Percentiles rank a stretch among this genome's conserved stretches.
Conservation (phyloP, 1,140 invertebrate species). For the Bombyx mandarina region DNA sequence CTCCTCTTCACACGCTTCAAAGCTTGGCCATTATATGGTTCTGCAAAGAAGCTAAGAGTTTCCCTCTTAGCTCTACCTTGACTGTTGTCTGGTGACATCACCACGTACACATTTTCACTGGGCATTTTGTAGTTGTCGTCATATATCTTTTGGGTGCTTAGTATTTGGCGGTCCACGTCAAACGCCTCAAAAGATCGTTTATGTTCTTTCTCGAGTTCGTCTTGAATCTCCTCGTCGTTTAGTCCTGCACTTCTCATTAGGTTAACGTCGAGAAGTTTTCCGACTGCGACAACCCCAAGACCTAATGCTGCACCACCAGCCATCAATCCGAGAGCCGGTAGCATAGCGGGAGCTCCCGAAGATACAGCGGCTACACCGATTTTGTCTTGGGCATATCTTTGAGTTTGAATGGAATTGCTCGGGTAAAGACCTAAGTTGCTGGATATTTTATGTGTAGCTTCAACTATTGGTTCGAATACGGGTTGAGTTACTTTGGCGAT, state of each 20-base stretch:
- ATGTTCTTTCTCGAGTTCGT: slow-evolving; percentile 71
- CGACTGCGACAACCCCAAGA: slow-evolving; percentile 83
- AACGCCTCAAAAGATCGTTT: slow-evolving; percentile 68
- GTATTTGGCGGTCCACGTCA: slow-evolving; percentile 59
- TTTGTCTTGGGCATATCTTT: slow-evolving; percentile 76
- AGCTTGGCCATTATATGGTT: slow-evolving; percentile 26
- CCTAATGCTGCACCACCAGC: slow-evolving; percentile 85
- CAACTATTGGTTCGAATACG: slow-evolving; percentile 80
- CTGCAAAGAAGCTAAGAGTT: slow-evolving; percentile 30
- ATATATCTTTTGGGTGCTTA: slow-evolving; percentile 57
- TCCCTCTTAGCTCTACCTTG: slow-evolving; percentile 44
- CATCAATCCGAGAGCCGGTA: slow-evolving; percentile 82
- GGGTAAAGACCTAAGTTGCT: slow-evolving; percentile 78
- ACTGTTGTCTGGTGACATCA: slow-evolving; percentile 56
- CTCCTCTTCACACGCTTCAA: slow-evolving; percentile 34
- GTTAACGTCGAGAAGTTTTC: slow-evolving; percentile 78
- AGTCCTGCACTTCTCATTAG: slow-evolving; percentile 70
- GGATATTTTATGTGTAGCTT: slow-evolving; percentile 83
- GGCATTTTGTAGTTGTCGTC: slow-evolving; percentile 69
- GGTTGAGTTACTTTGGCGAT: slow-evolving; percentile 78
- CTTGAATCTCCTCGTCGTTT: slow-evolving; percentile 49
- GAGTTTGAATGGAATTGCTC: slow-evolving; percentile 48
- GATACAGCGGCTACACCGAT: slow-evolving; percentile 74
- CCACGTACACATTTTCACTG: slow-evolving; percentile 63
- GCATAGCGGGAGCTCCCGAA: slow-evolving; percentile 72